Base-by-base conservation (phyloP, 30 jellyfish, hydroid and myxozoan species). In the Cassiopea andromeda region DNA sequence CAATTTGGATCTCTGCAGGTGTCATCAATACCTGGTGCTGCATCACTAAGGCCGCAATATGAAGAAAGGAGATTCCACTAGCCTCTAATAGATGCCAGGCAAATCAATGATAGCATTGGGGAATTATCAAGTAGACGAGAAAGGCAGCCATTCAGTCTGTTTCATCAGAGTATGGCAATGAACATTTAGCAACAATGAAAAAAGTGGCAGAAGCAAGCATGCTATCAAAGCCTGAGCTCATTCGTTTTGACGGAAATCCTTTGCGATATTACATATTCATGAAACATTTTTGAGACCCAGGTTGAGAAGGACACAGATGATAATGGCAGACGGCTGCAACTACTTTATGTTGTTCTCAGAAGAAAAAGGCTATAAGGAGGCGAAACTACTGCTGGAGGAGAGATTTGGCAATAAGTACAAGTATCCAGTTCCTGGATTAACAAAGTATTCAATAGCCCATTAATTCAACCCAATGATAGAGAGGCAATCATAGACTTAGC, bases 231-330 rank as follows among this genome's bases (percentile, higher is more conserved):
- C 61, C 88, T 64, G 89, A 85, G 76, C 58, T 85, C 60, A n/a
- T 85, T 38, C 82, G 46, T 17, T 73, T 85, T 74, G 87, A 75
- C 47, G 89, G 93, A 18, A 75, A 85, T 60, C 93, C 93, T 59
- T 68, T 61, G 72, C 82, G 83, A 58, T 85, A 75, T 50, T 74
- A 54, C 54, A 75, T 45, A 1, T 75, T 85, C 47, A 74, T 85
- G 93, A 77, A 66, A 49, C 66, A 58, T 27, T 38, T 85, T 85
- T 77, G 88, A 75, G 66, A 73, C 17, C 70, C 73, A 85, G 74
- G 93, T 77, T 13, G 82, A 85, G 70, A 85, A 85, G 74, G 93
- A 85, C 64, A 85, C 83, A 74, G 82, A 75, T 85, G 93, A 85
- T 76, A 14, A 43, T 49, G 75, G 91, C 75, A 82, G 91, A 16